Evolutionary conservation across 2,888 invertebrate species (phyloP).

Genomic region (Agrenia bidenticulata): DNA sequence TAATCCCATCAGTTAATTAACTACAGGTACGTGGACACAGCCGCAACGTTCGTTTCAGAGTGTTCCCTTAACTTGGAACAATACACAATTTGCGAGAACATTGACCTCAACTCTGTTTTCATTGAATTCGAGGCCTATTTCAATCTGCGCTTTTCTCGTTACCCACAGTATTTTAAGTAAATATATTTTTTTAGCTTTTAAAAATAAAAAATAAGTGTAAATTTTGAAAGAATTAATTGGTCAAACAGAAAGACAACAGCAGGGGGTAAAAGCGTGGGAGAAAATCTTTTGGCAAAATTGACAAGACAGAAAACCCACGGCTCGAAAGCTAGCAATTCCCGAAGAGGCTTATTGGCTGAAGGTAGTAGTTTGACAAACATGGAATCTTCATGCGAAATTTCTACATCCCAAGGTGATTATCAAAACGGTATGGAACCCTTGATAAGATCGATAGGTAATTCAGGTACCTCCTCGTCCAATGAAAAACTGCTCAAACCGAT

Average conservation of each 20-base stretch:
- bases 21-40: conserved; percentile 63
- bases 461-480: background rate
- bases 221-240: background rate
- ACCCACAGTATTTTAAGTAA: conserved; percentile 75
- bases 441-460: background rate
- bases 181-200: background rate
- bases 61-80: conserved; percentile 68
- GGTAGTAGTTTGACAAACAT: background rate
- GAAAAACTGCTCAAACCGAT: conserved; percentile 55
- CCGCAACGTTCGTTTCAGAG: conserved; percentile 68
- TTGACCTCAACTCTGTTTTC: conserved; percentile 82
- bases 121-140: conserved; percentile 88
- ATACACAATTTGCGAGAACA: conserved; percentile 82
- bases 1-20: too few relatives aligned
- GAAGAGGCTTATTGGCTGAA: background rate
- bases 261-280: background rate
- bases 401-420: too few relatives aligned
- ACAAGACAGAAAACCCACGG: background rate
- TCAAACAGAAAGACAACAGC: background rate
- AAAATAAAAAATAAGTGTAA: background rate
- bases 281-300: background rate
- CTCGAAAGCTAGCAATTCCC: background rate
- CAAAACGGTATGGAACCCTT: background rate
- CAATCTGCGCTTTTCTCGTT: conserved; percentile 78
- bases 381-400: too few relatives aligned